phyloP scores from a whole-genome alignment of 2,797 vertebrate genomes.

The Rhinophrynus dorsalis region DNA sequence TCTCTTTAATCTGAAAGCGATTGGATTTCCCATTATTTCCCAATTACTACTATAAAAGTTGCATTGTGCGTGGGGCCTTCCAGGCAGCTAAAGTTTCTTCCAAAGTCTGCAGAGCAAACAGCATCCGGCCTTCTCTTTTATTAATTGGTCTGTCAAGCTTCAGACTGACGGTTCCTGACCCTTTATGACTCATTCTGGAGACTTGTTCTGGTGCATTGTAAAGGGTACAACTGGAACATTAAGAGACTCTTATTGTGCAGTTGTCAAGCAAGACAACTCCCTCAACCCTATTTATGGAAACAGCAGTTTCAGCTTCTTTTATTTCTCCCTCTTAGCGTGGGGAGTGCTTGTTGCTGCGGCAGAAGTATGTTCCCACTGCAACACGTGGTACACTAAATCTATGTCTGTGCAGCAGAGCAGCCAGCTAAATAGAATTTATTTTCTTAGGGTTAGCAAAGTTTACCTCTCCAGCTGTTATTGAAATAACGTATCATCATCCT shows the following conservation, averaged over 20 bases:
- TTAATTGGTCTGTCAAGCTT: background rate
- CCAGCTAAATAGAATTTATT: background rate
- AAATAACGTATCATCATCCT: too few relatives aligned
- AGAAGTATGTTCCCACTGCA: background rate
- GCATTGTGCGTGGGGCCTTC: background rate
- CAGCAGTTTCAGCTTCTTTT: background rate
- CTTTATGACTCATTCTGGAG: background rate
- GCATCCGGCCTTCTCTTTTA: background rate
- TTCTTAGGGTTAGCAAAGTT: too few relatives aligned
- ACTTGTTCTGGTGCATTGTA: constrained; percentile 26
- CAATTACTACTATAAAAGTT: too few relatives aligned
- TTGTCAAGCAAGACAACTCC: constrained; percentile 22
- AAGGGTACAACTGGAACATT: constrained; percentile 14
- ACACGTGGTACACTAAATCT: background rate
- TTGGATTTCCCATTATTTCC: too few relatives aligned
- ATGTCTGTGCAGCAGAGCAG: background rate
- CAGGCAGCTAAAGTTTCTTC: too few relatives aligned
- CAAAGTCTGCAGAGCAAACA: background rate
- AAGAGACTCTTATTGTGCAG: constrained; percentile 25
- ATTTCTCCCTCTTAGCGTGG: background rate
- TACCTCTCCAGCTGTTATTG: too few relatives aligned
- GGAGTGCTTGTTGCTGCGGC: background rate
- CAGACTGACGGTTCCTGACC: constrained; percentile 5
- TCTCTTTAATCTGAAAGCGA: too few relatives aligned
- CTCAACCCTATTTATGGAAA: constrained; percentile 24